Percentiles rank a stretch among this genome's conserved stretches.
These are phyloP conservation scores for Neodontobutis hainanensis DNA, from an alignment of 2,113 vertebrate species.

Conservation along the genomic window DNA sequence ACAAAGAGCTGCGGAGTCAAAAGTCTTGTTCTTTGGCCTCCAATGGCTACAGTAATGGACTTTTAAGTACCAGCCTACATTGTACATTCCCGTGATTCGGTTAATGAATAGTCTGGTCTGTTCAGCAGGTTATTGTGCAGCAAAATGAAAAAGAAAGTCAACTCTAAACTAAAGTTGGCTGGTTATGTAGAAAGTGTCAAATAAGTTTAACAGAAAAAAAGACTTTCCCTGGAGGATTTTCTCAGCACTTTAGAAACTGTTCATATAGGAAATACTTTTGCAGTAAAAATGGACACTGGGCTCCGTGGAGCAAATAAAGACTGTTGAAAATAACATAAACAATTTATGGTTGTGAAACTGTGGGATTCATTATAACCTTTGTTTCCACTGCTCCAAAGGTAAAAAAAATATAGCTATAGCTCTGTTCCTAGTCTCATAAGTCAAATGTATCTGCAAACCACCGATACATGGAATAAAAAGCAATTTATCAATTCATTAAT, in stretches of 20 bases:
- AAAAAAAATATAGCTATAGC: no score
- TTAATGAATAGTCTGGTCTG: slow-evolving; percentile 7
- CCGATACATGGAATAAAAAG: no score
- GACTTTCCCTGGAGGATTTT: slow-evolving; percentile 20
- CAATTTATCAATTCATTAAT: no score
- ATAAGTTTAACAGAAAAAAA: slow-evolving; percentile 7
- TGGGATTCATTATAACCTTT: no score
- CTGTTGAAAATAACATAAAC: no score
- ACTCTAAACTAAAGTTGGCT: neutral
- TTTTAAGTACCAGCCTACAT: slow-evolving; percentile 26
- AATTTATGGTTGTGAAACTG: no score
- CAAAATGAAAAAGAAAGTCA: neutral
- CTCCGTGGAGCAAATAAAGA: no score
- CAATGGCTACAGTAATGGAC: slow-evolving; percentile 9
- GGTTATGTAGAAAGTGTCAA: neutral
- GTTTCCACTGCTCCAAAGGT: no score
- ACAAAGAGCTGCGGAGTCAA: neutral
- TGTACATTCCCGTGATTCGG: neutral
- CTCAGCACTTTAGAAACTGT: slow-evolving; percentile 22
- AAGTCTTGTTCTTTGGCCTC: neutral
- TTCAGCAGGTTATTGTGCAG: neutral
- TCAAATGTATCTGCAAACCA: no score
- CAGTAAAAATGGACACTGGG: no score
- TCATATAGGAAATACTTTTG: neutral
- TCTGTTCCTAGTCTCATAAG: no score